Evolutionary conservation across 35 echinoderm and acorn worm species (phyloP).

Genomic region (Holothuria glaberrima): DNA sequence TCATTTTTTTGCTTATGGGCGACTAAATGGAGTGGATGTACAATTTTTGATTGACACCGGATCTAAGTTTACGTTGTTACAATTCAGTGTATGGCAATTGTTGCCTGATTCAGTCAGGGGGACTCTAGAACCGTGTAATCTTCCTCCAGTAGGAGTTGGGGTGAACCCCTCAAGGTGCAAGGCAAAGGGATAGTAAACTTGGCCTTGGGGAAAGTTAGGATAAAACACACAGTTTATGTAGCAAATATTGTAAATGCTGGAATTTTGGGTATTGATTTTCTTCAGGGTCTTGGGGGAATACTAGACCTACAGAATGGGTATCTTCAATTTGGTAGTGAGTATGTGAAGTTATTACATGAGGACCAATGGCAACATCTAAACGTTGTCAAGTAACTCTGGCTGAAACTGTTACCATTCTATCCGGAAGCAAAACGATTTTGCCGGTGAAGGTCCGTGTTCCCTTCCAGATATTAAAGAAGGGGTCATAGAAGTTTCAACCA

Average conservation of each 20-base stretch:
- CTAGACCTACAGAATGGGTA: no score
- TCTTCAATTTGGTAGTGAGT: no score
- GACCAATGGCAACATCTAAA: background rate
- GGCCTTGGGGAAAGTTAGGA: background rate
- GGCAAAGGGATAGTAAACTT: conserved; percentile 28
- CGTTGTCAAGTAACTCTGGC: background rate
- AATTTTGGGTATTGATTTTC: no score
- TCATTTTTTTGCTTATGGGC: background rate
- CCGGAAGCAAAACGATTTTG: background rate
- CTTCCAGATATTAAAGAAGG: background rate
- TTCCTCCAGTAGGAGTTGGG: conserved; percentile 22
- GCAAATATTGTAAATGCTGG: background rate
- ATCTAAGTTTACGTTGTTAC: conserved; percentile 35
- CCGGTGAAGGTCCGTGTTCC: background rate
- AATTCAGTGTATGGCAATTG: background rate
- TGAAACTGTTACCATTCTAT: conserved; percentile 17
- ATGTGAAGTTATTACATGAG: background rate
- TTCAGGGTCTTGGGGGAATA: no score
- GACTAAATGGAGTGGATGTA: conserved; percentile 26
- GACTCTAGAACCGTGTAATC: background rate
- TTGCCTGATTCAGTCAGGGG: conserved; percentile 18
- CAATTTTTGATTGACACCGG: conserved; percentile 19
- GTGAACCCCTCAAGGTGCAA: background rate
- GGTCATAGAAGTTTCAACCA: background rate
- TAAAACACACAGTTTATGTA: background rate